A percentile compares a stretch with the other conserved stretches of the same genome.
These are phyloP conservation scores for Erythrocercus mccallii DNA, from an alignment of 2,113 vertebrate genomes.

Conservation along the genomic window DNA sequence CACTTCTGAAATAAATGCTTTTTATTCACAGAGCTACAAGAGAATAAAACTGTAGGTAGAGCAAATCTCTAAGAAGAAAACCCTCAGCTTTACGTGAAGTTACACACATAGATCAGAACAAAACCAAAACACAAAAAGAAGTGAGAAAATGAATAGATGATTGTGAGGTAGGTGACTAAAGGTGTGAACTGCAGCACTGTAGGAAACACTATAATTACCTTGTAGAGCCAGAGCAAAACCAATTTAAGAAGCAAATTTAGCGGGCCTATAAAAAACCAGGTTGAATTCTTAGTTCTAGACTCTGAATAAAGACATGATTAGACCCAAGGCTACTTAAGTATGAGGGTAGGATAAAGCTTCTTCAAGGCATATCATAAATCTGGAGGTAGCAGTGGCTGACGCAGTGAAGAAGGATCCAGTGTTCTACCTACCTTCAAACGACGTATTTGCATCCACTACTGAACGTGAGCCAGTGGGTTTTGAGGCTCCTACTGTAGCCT, in stretches of 20 bases:
- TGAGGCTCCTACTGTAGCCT: neutral
- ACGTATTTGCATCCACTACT: neutral
- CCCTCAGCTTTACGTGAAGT: neutral
- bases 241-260: conserved; percentile 1
- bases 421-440: neutral
- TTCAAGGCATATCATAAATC: neutral
- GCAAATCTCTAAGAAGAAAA: neutral
- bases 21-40: neutral
- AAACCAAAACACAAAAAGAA: conserved; percentile 17
- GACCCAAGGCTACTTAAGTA: neutral
- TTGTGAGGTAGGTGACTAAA: neutral
- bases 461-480: neutral
- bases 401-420: neutral
- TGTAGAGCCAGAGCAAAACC: neutral
- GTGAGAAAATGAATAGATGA: neutral
- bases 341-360: neutral
- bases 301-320: neutral
- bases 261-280: neutral
- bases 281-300: neutral
- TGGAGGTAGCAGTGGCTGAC: neutral
- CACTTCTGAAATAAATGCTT: neutral
- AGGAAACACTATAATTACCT: conserved; percentile 2
- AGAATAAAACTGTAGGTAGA: neutral
- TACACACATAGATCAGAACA: neutral
- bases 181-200: neutral